Evolutionary conservation across 2,113 vertebrate genomes (phyloP), one percentile per base, ranked within the genome.

Genomic region (Mesoclemmys tuberculata): DNA sequence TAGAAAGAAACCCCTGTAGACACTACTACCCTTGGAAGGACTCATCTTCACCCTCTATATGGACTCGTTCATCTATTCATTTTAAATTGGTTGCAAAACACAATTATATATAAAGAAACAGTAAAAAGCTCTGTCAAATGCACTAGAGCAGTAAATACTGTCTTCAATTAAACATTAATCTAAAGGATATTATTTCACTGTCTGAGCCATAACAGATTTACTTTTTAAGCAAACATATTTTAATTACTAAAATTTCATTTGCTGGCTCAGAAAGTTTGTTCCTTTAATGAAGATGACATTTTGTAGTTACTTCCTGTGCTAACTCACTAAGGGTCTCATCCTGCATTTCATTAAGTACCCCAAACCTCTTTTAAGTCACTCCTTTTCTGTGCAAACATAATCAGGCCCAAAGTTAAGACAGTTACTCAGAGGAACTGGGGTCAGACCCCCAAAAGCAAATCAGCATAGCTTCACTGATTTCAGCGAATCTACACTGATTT

Each of bases 21-120:
- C 87, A 0, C 13, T 88, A 71, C 68, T 94, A 92, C 96, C 88
- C 85, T 94, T 90, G 27, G 79, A 95, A 95, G 88, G 88, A 88
- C 89, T 96, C 85, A 61, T 92, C 83, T 93, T 97, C 90, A 96
- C 92, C 83, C 92, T 96, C 64, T 87, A 2, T 95, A 91, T 96
- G 88, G 87, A 96, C 97, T 90, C 24, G 54, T 90, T 97, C 93
- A 92, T 95, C 93, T 95, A 89, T 91, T 64, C 96, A 96, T 98
- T 97, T 98, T 96, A 97, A 98, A 95, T 97, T 94, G 93, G 71
- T 94, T 97, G 74, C 89, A 93, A 97, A 97, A 96, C 64, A 96
- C 96, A 98, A 96, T 97, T 96, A 95, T 89, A 91, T 11, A 87
- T 94, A 95, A 95, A 87, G 90, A 95, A 95, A 92, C 44, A 87